phyloP scores from a whole-genome alignment of 2,797 vertebrate species.

The Onychomys leucogaster region DNA sequence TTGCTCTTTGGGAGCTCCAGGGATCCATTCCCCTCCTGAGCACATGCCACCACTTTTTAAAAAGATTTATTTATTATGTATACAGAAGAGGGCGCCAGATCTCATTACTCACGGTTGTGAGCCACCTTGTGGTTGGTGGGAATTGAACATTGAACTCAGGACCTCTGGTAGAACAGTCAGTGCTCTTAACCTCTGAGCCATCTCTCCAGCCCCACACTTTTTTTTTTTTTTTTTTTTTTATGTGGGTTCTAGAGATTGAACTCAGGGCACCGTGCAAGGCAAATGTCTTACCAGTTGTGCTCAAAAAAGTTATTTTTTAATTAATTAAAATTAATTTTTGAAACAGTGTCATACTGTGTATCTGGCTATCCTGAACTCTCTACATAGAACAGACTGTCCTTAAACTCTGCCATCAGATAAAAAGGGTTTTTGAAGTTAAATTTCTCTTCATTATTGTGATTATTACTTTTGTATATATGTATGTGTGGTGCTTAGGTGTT shows the following conservation, averaged over 20 bases:
- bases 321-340: not conserved
- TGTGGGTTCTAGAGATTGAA: not conserved
- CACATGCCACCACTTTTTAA: not conserved
- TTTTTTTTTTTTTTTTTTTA: too few relatives aligned
- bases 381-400: not conserved
- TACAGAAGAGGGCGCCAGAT: too few relatives aligned
- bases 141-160: too few relatives aligned
- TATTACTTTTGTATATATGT: not conserved
- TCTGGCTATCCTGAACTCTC: not conserved
- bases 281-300: not conserved
- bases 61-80: too few relatives aligned
- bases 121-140: too few relatives aligned
- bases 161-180: too few relatives aligned
- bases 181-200: too few relatives aligned
- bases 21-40: not conserved
- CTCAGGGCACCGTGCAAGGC: not conserved
- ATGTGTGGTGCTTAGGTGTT: not conserved
- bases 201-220: too few relatives aligned
- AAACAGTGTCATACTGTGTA: not conserved
- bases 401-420: not conserved
- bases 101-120: too few relatives aligned
- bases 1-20: not conserved
- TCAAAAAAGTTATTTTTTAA: not conserved
- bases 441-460: not conserved
- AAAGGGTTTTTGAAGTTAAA: not conserved